A percentile compares a stretch with the other conserved stretches of the same genome.
phyloP scores from a whole-genome alignment of 1,140 invertebrate genomes.

The Phymorhynchus buccinoides region DNA sequence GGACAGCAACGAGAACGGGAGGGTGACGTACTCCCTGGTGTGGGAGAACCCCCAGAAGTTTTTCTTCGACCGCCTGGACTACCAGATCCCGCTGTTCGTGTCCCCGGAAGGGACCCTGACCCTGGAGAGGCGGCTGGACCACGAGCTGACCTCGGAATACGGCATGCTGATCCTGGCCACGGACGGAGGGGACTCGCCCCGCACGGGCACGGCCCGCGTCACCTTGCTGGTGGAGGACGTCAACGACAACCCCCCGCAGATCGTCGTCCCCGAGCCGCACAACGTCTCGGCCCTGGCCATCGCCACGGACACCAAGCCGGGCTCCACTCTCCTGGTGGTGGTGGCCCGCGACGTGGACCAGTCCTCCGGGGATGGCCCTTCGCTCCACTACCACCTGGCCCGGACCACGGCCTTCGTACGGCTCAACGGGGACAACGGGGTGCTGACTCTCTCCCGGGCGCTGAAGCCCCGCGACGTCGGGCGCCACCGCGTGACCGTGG shows the following conservation, averaged over 20 bases:
- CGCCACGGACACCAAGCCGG: slow-evolving; percentile 31
- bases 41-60: slow-evolving; percentile 39
- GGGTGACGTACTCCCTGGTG: slow-evolving; percentile 41
- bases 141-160: slow-evolving; percentile 43
- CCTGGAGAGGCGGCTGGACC: slow-evolving; percentile 40
- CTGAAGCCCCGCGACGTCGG: slow-evolving; percentile 42
- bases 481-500: slow-evolving; percentile 40
- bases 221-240: slow-evolving; percentile 84
- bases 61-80: slow-evolving; percentile 33
- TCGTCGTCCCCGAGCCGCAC: slow-evolving; percentile 81
- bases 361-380: background rate
- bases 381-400: background rate
- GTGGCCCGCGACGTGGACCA: slow-evolving; percentile 30
- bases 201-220: slow-evolving; percentile 69
- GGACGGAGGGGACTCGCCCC: slow-evolving; percentile 41
- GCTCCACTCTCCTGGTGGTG: slow-evolving; percentile 34
- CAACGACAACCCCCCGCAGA: slow-evolving; percentile 91
- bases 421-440: slow-evolving; percentile 30
- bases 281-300: slow-evolving; percentile 41
- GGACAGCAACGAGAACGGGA: slow-evolving; percentile 53
- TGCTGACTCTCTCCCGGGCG: slow-evolving; percentile 33
- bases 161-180: slow-evolving; percentile 47
- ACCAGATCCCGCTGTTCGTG: slow-evolving; percentile 40
- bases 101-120: slow-evolving; percentile 43
- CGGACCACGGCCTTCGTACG: slow-evolving; percentile 25